phyloP scores from a whole-genome alignment of 2,888 invertebrate genomes.

The Netelia fuscicornis region DNA sequence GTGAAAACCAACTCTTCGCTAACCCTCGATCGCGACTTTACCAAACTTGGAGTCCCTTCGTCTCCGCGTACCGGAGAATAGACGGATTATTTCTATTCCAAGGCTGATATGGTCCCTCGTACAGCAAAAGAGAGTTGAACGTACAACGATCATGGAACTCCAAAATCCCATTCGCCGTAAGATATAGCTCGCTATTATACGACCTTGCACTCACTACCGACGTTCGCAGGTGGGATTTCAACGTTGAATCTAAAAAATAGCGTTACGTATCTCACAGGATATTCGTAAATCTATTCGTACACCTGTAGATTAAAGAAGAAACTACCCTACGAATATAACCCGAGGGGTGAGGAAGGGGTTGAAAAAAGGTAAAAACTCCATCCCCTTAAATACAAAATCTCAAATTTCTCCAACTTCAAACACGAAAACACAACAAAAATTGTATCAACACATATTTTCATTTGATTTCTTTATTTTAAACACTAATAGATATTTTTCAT shows the following conservation, averaged over 20 bases:
- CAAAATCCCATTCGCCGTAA: constrained; percentile 42
- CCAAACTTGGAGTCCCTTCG: constrained; percentile 51
- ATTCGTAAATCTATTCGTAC: constrained; percentile 38
- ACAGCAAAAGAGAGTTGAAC: constrained; percentile 16
- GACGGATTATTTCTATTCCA: constrained; percentile 61
- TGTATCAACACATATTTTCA: neutral
- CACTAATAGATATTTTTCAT: constrained; percentile 10
- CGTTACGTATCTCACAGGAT: constrained; percentile 41
- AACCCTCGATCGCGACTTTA: constrained; percentile 52
- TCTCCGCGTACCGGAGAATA: constrained; percentile 50
- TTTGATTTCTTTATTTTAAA: constrained; percentile 1
- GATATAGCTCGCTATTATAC: neutral
- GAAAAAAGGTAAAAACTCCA: constrained; percentile 4
- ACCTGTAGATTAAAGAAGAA: constrained; percentile 3
- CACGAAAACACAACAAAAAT: neutral
- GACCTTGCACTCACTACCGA: constrained; percentile 5
- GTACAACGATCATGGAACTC: constrained; percentile 47
- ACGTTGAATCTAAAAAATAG: constrained; percentile 43
- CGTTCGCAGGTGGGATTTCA: constrained; percentile 34
- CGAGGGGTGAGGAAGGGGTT: neutral
- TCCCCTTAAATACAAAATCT: neutral
- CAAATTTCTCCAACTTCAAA: neutral
- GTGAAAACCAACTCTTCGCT: constrained; percentile 9
- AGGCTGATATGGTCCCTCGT: constrained; percentile 33
- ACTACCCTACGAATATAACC: neutral